These are phyloP conservation scores for Ctenoplectra terminalis DNA, from an alignment of 1,140 invertebrate genomes.

Conservation along the genomic window DNA sequence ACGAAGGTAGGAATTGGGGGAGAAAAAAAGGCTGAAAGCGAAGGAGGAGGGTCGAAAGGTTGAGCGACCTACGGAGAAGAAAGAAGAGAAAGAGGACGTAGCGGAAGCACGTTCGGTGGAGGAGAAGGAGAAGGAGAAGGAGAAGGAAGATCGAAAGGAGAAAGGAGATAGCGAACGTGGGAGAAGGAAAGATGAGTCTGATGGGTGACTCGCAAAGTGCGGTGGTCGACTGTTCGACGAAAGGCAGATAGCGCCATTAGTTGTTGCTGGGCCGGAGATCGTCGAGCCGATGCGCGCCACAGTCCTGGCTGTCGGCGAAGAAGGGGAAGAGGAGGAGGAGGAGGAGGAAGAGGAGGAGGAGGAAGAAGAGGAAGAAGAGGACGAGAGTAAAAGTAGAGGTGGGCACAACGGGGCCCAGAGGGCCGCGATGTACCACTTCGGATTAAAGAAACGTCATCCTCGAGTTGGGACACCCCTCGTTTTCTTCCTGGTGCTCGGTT, in stretches of 20 bases:
- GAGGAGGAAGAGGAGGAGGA: conserved; percentile 41
- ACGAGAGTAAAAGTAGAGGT: not conserved
- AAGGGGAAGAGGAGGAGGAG: conserved; percentile 56
- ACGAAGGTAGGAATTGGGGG: conserved; percentile 25
- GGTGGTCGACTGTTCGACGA: conserved; percentile 66
- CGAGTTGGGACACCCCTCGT: conserved; percentile 29
- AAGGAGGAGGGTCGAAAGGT: conserved; percentile 60
- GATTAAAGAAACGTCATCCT: conserved; percentile 7
- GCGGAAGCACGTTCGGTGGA: conserved; percentile 45
- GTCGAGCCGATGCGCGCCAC: conserved; percentile 58
- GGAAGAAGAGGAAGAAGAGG: not conserved
- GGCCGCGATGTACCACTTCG: conserved; percentile 53
- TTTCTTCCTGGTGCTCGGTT: conserved; percentile 46
- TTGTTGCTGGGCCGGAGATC: conserved; percentile 53
- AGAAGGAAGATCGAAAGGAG: conserved; percentile 10
- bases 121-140: conserved; percentile 4
- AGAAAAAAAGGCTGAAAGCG: conserved; percentile 28
- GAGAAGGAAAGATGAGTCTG: conserved; percentile 57
- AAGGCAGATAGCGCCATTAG: conserved; percentile 70
- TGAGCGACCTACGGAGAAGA: conserved; percentile 54
- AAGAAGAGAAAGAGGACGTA: conserved; percentile 57
- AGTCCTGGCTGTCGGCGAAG: conserved; percentile 61
- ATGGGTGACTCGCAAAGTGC: conserved; percentile 67
- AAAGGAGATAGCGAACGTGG: conserved; percentile 27
- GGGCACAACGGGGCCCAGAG: conserved; percentile 20